Conservation (phyloP, 2,797 vertebrate genomes). For the Anguilla marmorata region DNA sequence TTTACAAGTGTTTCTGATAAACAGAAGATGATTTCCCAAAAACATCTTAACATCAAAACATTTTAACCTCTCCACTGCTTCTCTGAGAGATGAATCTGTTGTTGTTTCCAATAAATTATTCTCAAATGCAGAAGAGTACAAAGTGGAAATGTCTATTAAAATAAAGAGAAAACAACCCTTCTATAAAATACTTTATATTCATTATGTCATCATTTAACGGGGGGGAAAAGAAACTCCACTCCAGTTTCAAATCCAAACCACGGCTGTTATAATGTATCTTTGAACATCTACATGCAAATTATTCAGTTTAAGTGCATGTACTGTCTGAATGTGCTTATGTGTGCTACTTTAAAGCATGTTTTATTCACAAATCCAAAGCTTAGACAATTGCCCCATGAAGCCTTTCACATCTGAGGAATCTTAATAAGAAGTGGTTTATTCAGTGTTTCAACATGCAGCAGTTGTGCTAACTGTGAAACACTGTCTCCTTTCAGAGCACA, state of each 20-base stretch:
- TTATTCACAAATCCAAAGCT: not conserved
- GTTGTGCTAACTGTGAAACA: not conserved
- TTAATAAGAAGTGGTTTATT: constrained; percentile 40
- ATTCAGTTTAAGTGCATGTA: not conserved
- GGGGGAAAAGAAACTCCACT: not conserved
- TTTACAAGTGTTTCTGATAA: constrained; percentile 18
- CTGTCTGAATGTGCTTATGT: not conserved
- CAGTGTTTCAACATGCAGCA: constrained; percentile 24
- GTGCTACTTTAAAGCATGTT: constrained; percentile 15
- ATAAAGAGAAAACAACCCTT: not conserved
- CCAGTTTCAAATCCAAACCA: not conserved
- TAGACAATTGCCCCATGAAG: not conserved
- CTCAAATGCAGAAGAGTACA: not conserved
- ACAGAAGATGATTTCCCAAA: not conserved
- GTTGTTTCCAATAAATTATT: not conserved
- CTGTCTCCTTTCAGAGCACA: not conserved
- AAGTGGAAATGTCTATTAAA: not conserved
- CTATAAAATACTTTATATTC: not conserved
- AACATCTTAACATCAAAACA: not conserved
- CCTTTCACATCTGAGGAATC: constrained; percentile 40
- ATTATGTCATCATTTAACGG: not conserved
- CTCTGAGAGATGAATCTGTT: not conserved
- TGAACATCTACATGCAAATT: not conserved
- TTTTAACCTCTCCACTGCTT: not conserved
- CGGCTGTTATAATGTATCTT: not conserved